Conservation (phyloP, 2,113 vertebrate genomes). For the Pygoscelis antarcticus region DNA sequence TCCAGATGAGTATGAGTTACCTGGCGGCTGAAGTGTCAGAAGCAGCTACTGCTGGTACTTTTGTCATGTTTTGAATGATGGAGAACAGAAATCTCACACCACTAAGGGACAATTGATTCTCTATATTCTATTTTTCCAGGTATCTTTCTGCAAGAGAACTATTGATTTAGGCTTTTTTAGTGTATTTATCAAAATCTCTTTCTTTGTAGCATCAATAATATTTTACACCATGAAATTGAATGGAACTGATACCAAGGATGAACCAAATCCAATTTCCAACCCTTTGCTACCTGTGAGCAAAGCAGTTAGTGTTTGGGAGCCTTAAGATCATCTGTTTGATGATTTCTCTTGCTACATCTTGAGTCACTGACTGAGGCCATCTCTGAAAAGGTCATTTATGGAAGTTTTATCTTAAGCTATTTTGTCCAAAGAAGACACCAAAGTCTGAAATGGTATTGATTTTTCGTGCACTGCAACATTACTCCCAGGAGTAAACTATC, state of each 20-base stretch:
- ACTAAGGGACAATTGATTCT: slow-evolving; percentile 22
- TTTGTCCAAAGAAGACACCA: not conserved
- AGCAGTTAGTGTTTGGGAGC: not conserved
- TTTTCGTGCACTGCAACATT: not conserved
- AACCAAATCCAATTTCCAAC: slow-evolving; percentile 10
- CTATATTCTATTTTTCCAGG: not conserved
- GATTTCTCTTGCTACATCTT: not conserved
- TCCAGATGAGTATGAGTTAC: not conserved
- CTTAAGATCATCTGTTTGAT: not conserved
- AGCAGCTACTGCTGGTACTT: not conserved
- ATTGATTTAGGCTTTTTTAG: not conserved
- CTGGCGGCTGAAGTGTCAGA: not conserved
- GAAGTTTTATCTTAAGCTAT: not conserved
- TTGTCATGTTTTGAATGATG: not conserved
- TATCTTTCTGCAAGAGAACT: not conserved
- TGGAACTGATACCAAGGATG: not conserved
- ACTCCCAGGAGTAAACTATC: not conserved
- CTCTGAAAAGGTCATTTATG: slow-evolving; percentile 3
- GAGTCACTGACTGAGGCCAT: not conserved
- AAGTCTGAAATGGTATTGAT: not conserved
- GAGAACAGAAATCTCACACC: not conserved
- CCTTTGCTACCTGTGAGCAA: not conserved
- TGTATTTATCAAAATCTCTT: slow-evolving; percentile 1
- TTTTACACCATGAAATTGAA: slow-evolving; percentile 29
- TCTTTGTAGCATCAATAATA: not conserved